Evolutionary conservation across 1,140 invertebrate species (phyloP), one percentile per base, ranked within the genome.

Genomic region (Lysiphlebus fabarum): DNA sequence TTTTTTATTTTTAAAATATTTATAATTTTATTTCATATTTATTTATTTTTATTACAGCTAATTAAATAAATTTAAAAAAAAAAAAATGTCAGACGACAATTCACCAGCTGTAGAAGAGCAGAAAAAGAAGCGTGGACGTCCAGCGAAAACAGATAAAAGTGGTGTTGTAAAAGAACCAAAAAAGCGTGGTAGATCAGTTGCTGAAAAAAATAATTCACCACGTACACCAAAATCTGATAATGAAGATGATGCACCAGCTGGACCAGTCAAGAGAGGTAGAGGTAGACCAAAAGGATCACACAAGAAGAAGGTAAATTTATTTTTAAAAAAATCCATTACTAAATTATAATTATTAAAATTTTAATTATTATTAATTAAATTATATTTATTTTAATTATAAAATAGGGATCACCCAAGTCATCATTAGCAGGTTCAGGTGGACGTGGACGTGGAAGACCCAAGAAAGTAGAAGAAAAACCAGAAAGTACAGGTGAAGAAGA

Each of bases 381-480:
- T 50, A 3, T 56, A 26, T 40, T 49, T 51, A 11, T 43, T 11
- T 51, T 45, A 61, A 48, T 51, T 65, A n/a, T 71, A 45, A 17
- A 77, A 71, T 62, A 67, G 63, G 69, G 68, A 53, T 17, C 64
- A 55, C 63, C 69, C 47, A 79, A 78, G 71, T 62, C 68, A 12
- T 53, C 67, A 26, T 26, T 4, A 33, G 65, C 67, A 47, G 62
- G 66, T 49, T 65, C 71, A 59, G 59, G 72, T 10, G 70, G 70
- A 37, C 71, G 78, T 53, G 77, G 78, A 17, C 78, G 79, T 62
- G 78, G 79, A n/a, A 68, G 79, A 64, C 74, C 79, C 48, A 74
- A 79, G 63, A 81, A 81, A 61, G 74, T 76, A 65, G 79, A 81
- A 67, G 79, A 81, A 43, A 81, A 80, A 68, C 74, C 76, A 14